Conservation (phyloP, 2,888 invertebrate species). For the Scaptomyza polygonia region DNA sequence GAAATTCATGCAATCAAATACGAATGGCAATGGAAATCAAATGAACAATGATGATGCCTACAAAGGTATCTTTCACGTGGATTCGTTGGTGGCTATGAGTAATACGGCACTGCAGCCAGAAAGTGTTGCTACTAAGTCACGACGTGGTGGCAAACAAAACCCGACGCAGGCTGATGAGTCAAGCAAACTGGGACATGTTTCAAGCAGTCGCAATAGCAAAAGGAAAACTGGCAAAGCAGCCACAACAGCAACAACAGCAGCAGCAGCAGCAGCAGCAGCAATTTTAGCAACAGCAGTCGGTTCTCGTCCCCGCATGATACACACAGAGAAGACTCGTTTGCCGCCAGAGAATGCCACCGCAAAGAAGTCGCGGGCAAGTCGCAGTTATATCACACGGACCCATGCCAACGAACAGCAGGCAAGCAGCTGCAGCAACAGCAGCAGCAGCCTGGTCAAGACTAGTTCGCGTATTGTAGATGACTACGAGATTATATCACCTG, state of each 20-base stretch:
- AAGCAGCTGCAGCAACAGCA: background rate
- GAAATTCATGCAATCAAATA: constrained; percentile 74
- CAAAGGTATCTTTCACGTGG: constrained; percentile 85
- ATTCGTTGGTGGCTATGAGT: constrained; percentile 82
- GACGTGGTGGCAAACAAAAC: constrained; percentile 34
- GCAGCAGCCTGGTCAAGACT: constrained; percentile 57
- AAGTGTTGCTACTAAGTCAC: constrained; percentile 53
- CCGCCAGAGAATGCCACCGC: constrained; percentile 84
- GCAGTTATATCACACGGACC: constrained; percentile 85
- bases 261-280: constrained; percentile 17
- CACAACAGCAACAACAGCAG: constrained; percentile 20
- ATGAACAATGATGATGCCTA: constrained; percentile 82
- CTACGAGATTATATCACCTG: constrained; percentile 82
- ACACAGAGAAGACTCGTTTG: constrained; percentile 87
- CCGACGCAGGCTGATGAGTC: constrained; percentile 12
- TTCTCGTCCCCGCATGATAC: constrained; percentile 91
- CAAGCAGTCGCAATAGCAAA: constrained; percentile 54
- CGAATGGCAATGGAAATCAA: constrained; percentile 23
- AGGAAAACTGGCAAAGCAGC: constrained; percentile 45
- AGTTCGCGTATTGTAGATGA: constrained; percentile 78
- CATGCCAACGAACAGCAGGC: constrained; percentile 2
- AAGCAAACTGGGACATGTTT: background rate
- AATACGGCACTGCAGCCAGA: constrained; percentile 59
- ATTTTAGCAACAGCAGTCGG: constrained; percentile 10
- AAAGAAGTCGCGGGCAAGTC: constrained; percentile 86